A percentile compares a stretch with the other conserved stretches of the same genome.
Conservation (phyloP, 2,113 vertebrate genomes). For the Lagopus leucura region DNA sequence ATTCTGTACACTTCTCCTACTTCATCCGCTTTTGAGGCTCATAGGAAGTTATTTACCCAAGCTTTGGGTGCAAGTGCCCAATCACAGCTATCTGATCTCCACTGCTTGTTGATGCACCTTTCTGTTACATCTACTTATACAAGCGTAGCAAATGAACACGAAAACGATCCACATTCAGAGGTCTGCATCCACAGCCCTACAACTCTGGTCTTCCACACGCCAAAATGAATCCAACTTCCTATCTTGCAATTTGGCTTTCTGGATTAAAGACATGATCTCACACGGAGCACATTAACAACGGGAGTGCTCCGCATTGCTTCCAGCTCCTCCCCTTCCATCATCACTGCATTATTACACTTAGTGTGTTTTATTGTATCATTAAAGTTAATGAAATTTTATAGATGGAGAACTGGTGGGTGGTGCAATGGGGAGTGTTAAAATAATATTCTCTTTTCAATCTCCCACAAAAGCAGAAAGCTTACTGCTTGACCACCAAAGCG, state of each 20-base stretch:
- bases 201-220: background rate
- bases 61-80: background rate
- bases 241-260: background rate
- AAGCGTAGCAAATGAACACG: background rate
- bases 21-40: background rate
- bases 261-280: background rate
- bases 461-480: background rate
- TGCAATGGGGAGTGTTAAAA: slow-evolving; percentile 24
- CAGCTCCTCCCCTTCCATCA: slow-evolving; percentile 5
- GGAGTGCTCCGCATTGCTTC: background rate
- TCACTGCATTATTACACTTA: background rate
- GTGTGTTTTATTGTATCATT: slow-evolving; percentile 24
- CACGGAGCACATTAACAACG: background rate
- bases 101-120: background rate
- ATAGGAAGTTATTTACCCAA: background rate
- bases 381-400: slow-evolving; percentile 47
- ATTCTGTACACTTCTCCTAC: background rate
- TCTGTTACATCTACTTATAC: background rate
- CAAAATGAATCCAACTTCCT: background rate
- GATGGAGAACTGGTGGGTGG: slow-evolving; percentile 30
- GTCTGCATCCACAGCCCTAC: background rate
- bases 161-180: background rate
- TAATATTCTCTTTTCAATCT: background rate
- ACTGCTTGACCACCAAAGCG: background rate
- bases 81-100: background rate